phyloP scores from a whole-genome alignment of 2,888 invertebrate species.

The Catotricha subobsoleta region DNA sequence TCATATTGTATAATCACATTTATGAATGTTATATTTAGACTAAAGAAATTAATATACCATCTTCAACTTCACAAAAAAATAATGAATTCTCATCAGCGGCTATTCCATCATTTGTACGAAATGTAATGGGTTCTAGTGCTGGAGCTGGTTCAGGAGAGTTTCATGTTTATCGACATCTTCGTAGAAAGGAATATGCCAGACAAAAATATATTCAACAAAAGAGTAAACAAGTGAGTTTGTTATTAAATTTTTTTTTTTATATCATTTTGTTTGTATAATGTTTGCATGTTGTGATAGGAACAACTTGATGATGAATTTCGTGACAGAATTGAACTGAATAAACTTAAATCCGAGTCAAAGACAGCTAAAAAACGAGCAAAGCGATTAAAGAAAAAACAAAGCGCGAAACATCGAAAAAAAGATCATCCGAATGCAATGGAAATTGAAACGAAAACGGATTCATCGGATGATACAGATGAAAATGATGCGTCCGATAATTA shows the following conservation, averaged over 20 bases:
- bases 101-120: slow-evolving; percentile 76
- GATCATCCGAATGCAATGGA: neutral
- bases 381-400: slow-evolving; percentile 58
- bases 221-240: slow-evolving; percentile 50
- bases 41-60: slow-evolving; percentile 76
- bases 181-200: slow-evolving; percentile 89
- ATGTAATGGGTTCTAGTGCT: slow-evolving; percentile 99
- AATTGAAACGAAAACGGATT: no score
- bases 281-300: no score
- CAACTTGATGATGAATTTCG: slow-evolving; percentile 68
- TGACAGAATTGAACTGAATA: slow-evolving; percentile 58
- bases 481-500: no score
- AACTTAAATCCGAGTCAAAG: slow-evolving; percentile 45
- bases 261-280: no score
- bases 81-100: slow-evolving; percentile 21
- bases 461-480: no score
- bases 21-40: slow-evolving; percentile 49
- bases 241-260: slow-evolving; percentile 15
- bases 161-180: slow-evolving; percentile 89
- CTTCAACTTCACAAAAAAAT: slow-evolving; percentile 38
- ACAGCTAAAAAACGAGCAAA: slow-evolving; percentile 89
- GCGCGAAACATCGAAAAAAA: slow-evolving; percentile 19
- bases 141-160: slow-evolving; percentile 99
- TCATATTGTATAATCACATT: no score
- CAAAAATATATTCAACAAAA: slow-evolving; percentile 85